Evolutionary conservation across 2,888 invertebrate species (phyloP), one percentile per base, ranked within the genome.

Genomic region (Fragum whitleyi): DNA sequence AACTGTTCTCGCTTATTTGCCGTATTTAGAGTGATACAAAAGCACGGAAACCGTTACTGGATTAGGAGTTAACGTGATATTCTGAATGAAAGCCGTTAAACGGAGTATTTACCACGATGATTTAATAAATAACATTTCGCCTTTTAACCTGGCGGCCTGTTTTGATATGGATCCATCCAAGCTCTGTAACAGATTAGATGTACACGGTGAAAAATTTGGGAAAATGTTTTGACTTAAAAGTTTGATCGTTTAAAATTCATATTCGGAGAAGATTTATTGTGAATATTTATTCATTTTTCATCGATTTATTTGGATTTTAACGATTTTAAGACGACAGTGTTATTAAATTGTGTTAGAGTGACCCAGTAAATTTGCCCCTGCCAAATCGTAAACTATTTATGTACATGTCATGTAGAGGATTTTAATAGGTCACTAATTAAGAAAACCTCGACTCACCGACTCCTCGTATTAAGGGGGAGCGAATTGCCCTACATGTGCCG

Each of bases 361-460:
- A 65, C 65, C 65, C 23, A 65, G 23, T 65, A 65, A 36, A 23
- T 65, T 65, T 42, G 42, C 65, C 65, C 65, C 65, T 65, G n/a
- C 65, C 65, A 23, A 39, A 36, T 26, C 65, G 61, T 32, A 42
- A 65, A 42, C 42, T 39, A 65, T 65, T 65, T 65, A n/a, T 65
- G 65, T 65, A 65, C 65, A 65, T 65, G 65, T 65, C 26, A 21
- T 65, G 61, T 61, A n/a, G 11, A 29, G 29, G 42, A 23, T 23
- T 65, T 65, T 65, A 65, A 65, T 65, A 42, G 65, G 65, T 65
- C 65, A 65, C 23, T 42, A 65, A 65, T 65, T 65, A 42, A 21
- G 65, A 9, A 21, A n/a, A 19, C n/a, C 42, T 29, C 65, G 65
- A 65, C 65, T 65, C 26, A 42, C 21, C 42, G 65, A 36, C 65